Evolutionary conservation across 2,797 vertebrate species (phyloP).

Genomic region (Smutsia gigantea): DNA sequence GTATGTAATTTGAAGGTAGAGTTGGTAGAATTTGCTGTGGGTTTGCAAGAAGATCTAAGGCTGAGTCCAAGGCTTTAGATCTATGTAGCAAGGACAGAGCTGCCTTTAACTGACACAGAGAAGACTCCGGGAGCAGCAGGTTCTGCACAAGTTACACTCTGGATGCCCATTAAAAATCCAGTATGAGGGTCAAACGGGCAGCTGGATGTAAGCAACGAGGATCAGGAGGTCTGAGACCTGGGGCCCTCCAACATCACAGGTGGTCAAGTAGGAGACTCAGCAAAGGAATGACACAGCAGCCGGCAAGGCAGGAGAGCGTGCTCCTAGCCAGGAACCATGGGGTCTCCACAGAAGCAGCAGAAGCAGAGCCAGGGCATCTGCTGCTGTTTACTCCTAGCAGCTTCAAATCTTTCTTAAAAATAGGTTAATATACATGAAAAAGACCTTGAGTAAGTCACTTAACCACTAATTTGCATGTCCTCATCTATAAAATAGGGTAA

Average conservation of each 20-base stretch:
- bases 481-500: not conserved
- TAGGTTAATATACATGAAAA: not conserved
- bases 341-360: not conserved
- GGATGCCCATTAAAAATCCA: not conserved
- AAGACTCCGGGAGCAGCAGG: not conserved
- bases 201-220: not conserved
- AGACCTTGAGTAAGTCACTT: too few species aligned
- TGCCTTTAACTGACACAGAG: not conserved
- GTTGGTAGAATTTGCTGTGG: not conserved
- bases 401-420: slow-evolving; percentile 5
- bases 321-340: not conserved
- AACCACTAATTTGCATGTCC: not conserved
- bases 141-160: too few species aligned
- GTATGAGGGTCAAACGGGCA: not conserved
- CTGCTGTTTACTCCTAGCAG: not conserved
- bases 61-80: not conserved
- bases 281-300: not conserved
- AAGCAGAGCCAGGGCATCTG: not conserved
- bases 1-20: not conserved
- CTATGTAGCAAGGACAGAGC: rapidly evolving
- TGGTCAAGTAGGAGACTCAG: not conserved
- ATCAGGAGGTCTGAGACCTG: not conserved
- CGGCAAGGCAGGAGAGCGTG: rapidly evolving
- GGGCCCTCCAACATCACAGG: not conserved
- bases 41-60: not conserved